Evolutionary conservation across 2,113 vertebrate species (phyloP).

Genomic region (Myrmecobius fasciatus): DNA sequence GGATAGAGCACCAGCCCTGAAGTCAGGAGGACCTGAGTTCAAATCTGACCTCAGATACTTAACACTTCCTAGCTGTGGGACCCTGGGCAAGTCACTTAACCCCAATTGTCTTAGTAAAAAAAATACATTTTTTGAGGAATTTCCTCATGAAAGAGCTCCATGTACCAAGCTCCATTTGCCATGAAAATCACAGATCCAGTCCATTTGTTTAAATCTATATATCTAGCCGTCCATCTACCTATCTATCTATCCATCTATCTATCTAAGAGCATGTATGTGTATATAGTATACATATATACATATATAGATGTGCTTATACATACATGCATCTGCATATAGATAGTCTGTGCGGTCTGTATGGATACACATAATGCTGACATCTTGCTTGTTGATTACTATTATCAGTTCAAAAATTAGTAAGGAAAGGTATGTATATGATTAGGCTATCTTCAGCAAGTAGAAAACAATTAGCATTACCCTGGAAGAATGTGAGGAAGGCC

Average conservation of each 20-base stretch:
- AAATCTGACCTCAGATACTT: too few species aligned
- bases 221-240: too few species aligned
- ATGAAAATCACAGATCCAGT: background rate
- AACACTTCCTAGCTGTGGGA: too few species aligned
- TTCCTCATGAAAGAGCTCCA: background rate
- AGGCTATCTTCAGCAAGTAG: background rate
- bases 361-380: background rate
- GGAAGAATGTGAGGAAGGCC: slow-evolving; percentile 10
- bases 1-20: too few species aligned
- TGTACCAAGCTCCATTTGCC: background rate
- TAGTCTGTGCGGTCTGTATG: background rate
- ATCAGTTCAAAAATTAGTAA: background rate
- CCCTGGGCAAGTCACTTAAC: too few species aligned
- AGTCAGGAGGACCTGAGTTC: too few species aligned
- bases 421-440: background rate
- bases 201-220: background rate
- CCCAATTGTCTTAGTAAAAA: too few species aligned
- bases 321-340: background rate
- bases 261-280: background rate
- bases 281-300: background rate
- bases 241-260: too few species aligned
- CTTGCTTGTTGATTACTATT: background rate
- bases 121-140: too few species aligned
- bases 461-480: background rate
- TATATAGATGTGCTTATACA: background rate